Base-by-base conservation (phyloP, 2,797 vertebrate genomes). In the Pteropus rufus region DNA sequence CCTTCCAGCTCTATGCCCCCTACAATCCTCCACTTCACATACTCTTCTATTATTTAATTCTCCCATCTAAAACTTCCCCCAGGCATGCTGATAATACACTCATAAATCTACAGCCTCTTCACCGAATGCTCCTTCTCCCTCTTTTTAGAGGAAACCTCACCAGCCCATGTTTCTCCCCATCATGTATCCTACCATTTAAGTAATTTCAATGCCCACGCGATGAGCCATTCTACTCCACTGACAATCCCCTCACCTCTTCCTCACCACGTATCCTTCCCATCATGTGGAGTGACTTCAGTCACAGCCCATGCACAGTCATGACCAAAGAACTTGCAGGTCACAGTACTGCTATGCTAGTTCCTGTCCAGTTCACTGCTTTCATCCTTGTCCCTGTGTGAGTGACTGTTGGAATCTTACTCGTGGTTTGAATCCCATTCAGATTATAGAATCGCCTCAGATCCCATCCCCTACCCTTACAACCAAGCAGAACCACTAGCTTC, bases 331-430 rank as follows among this genome's bases (percentile, higher is more conserved):
- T 0, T 24, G 31, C 3, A 34, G 82, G 21, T 52, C 36, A 39
- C 0, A 1, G 39, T 7, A 4, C 8, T 2, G 3, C 41, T 21
- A 5, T 11, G 58, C 31, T 54, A 14, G 34, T 36, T 49, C 67
- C 4, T 3, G 7, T 10, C 67, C 7, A 21, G 52, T 10, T 46
- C 10, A 9, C 21, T 19, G 12, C 10, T 39, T 60, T 36, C 5
- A 2, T 11, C 54, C 24, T 15, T 26, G 14, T 15, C 9, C 52
- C 11, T 34, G 2, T 4, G 6, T 26, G 29, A 72, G 29, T 56
- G 62, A 44, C 44, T 29, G 1, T 1, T 36, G 26, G 29, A 49
- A 49, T 46, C 70, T 29, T 76, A 62, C 8, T 73, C 26, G 26
- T 46, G 46, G 41, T 23, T 64, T 54, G 54, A 8, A 80, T 18